These are phyloP conservation scores for Hyperopisus bebe DNA, from an alignment of 2,113 vertebrate genomes.

Conservation along the genomic window DNA sequence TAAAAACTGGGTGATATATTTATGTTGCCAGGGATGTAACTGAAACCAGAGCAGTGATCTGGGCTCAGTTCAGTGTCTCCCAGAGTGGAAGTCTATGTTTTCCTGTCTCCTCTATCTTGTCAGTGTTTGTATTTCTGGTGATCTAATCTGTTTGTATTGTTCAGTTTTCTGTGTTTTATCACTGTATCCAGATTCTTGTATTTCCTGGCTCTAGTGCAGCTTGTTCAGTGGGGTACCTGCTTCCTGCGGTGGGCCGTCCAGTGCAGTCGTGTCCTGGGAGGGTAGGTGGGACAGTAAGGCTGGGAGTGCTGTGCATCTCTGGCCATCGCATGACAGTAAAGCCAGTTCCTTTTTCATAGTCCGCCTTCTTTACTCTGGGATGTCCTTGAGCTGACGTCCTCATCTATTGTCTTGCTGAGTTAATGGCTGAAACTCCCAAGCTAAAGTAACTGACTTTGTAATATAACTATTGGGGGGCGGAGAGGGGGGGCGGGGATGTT, in stretches of 20 bases:
- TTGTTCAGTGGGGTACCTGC: not conserved
- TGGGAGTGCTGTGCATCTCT: not conserved
- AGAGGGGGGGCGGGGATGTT: not conserved
- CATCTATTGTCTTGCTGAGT: not conserved
- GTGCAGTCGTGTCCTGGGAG: not conserved
- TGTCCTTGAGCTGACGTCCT: not conserved
- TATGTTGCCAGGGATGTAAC: not conserved
- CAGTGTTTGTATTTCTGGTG: not conserved
- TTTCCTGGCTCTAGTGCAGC: not conserved
- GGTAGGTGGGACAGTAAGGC: not conserved
- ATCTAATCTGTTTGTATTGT: not conserved
- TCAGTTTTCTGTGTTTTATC: not conserved
- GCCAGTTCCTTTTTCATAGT: not conserved
- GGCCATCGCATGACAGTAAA: not conserved
- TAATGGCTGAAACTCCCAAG: not conserved
- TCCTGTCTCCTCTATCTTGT: not conserved
- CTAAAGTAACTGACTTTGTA: not conserved
- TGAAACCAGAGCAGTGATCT: not conserved
- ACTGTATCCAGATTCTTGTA: not conserved
- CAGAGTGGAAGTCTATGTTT: not conserved
- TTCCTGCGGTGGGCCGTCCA: not conserved
- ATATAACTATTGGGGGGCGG: not conserved
- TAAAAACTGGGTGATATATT: not conserved
- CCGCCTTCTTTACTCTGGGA: not conserved
- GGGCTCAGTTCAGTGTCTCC: not conserved